Evolutionary conservation across 53 echinoderm and acorn worm species (phyloP), one percentile per base, ranked within the genome.

Genomic region (Antedon mediterranea): DNA sequence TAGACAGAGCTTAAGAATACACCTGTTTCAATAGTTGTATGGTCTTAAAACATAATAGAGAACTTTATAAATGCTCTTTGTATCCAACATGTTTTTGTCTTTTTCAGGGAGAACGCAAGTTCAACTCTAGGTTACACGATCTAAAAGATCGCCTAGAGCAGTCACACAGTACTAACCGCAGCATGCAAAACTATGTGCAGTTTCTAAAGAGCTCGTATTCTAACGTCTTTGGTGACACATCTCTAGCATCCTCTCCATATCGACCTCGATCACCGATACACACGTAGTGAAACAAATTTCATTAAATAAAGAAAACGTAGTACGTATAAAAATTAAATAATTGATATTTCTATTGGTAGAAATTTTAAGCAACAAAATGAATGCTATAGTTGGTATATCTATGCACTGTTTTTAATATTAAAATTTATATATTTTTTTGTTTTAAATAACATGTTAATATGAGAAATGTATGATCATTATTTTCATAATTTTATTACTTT

Each of bases 161-260:
- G 43, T 94, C 95, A 0, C 91, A 94, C 87, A 94, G 95, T 83
- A 94, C 95, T 44, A 94, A 94, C 72, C 91, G 95, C 32, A 94
- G 95, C 86, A 94, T 94, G 95, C 95, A 94, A 83, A 94, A 94
- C 78, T 94, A 94, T 73, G 95, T 94, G 43, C 91, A 91, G 76
- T 94, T 94, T 77, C 87, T 94, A 29, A 94, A 94, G 84, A 91
- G 76, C 82, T 94, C 95, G 37, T 94, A 94, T 81, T 82, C 95
- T 27, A 94, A 94, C 43, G 95, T 94, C 57, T 94, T 94, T 57
- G 95, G 95, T 11, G 95, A 94, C 15, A 87, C 89, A 28, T 94
- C 95, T 31, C 77, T 87, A 76, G 41, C 85, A 0, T 85, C 88
- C 0, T 89, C 94, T 27, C 87, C 89, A 23, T 85, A 85, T 71